Evolutionary conservation across 2,113 vertebrate species (phyloP), one percentile per base, ranked within the genome.

Genomic region (Microcebus jonahi): DNA sequence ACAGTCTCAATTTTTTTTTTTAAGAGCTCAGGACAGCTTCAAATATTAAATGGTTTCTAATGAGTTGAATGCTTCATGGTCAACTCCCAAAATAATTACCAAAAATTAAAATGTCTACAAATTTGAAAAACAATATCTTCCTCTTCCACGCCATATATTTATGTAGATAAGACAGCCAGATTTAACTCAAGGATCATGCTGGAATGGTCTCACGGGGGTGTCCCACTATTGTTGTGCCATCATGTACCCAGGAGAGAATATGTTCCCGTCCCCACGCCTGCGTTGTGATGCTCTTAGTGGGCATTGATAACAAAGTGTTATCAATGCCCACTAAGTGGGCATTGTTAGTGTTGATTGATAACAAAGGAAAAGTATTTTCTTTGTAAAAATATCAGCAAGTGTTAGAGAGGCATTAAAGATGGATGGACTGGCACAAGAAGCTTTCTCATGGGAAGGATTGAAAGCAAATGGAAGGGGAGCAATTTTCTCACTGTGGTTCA

Each of bases 81-180:
- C 92, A 36, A 70, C 21, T 61, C 29, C 25, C 1, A 57, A 92
- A 93, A 59, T 81, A 63, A 39, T 29, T 88, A 86, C 45, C 12
- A 77, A 94, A 87, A 86, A 83, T 95, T 71, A 50, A 82, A 70
- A 81, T 73, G 21, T 45, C 75, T 77, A n/a, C n/a, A 34, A 86
- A 50, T 50, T 20, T 8, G 70, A 34, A 59, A 89, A 86, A 36
- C 23, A 2, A 0, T 36, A 14, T n/a, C 53, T 91, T 73, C 45
- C 25, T n/a, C 67, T 91, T 77, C 34, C 25, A 18, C 20, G 48
- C 7, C 68, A 21, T 90, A 29, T 31, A 23, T n/a, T 73, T 53
- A 23, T 55, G 48, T 85, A 36, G 76, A 17, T 65, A 39, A 91
- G 39, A 87, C n/a, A 61, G 67, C 15, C 84, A 83, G 18, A 48